Evolutionary conservation across 2,113 vertebrate species (phyloP).

Genomic region (Paedocypris sp.): DNA sequence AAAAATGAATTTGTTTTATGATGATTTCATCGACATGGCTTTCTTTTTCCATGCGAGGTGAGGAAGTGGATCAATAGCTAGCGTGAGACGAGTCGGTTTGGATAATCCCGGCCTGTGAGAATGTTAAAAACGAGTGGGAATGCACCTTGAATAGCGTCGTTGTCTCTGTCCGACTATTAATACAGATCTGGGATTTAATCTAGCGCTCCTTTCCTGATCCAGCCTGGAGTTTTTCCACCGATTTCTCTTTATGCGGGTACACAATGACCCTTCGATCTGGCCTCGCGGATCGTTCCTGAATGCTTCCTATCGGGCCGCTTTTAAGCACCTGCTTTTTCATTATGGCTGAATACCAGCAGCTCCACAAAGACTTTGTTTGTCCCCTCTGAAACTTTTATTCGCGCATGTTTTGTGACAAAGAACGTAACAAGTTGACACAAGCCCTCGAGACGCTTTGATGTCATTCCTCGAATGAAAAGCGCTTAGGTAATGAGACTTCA

Average conservation of each 20-base stretch:
- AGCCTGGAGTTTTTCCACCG: background rate
- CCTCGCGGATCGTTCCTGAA: slow-evolving; percentile 15
- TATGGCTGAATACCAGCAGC: slow-evolving; percentile 17
- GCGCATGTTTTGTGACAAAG: slow-evolving; percentile 8
- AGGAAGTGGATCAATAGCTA: slow-evolving; percentile 51
- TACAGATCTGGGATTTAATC: slow-evolving; percentile 6
- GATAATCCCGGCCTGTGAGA: slow-evolving; percentile 43
- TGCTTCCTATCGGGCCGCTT: slow-evolving; percentile 10
- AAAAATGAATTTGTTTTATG: slow-evolving; percentile 52
- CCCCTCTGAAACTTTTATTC: slow-evolving; percentile 30
- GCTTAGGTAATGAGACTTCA: slow-evolving; percentile 15
- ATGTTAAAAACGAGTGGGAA: slow-evolving; percentile 19
- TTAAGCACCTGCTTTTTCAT: slow-evolving; percentile 32
- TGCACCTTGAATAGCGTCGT: slow-evolving; percentile 4
- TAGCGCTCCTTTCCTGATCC: slow-evolving; percentile 15
- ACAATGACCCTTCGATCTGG: slow-evolving; percentile 22
- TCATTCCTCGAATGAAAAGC: slow-evolving; percentile 18
- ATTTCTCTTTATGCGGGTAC: slow-evolving; percentile 13
- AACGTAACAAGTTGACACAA: slow-evolving; percentile 16
- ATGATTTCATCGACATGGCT: slow-evolving; percentile 52
- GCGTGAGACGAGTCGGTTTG: slow-evolving; percentile 45
- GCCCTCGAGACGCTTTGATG: slow-evolving; percentile 27
- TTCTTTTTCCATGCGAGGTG: slow-evolving; percentile 49
- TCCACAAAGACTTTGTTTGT: slow-evolving; percentile 29
- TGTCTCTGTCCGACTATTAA: slow-evolving; percentile 14